Percentiles rank a stretch among this genome's conserved stretches.
Conservation (phyloP, 2,113 vertebrate genomes). For the Sebastes schlegelii region DNA sequence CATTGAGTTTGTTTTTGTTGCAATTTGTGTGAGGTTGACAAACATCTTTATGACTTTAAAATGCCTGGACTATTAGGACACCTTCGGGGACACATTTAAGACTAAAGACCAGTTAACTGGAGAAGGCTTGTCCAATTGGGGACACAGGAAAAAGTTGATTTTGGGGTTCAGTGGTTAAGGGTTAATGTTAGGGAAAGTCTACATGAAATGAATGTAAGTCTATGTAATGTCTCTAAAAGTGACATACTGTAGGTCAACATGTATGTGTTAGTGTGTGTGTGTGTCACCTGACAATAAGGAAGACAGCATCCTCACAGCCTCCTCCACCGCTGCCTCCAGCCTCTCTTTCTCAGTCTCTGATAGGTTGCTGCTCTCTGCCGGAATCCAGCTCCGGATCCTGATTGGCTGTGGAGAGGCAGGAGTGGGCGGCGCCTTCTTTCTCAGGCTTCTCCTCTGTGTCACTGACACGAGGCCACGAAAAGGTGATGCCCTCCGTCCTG, state of each 20-base stretch:
- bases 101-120: background rate
- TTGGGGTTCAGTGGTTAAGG: background rate
- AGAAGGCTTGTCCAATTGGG: background rate
- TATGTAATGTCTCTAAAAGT: background rate
- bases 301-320: constrained; percentile 76
- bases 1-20: no score
- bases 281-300: constrained; percentile 81
- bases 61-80: background rate
- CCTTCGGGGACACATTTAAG: background rate
- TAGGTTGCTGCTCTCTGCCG: constrained; percentile 59
- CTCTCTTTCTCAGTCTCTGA: constrained; percentile 64
- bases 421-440: background rate
- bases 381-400: constrained; percentile 81
- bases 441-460: constrained; percentile 36
- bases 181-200: background rate
- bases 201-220: background rate
- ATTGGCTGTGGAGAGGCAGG: constrained; percentile 74
- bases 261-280: background rate
- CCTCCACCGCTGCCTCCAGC: constrained; percentile 70
- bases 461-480: background rate
- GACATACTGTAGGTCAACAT: background rate
- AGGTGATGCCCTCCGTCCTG: background rate
- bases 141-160: background rate
- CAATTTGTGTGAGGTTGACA: no score
- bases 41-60: no score